Evolutionary conservation across 2,797 vertebrate genomes (phyloP).

Genomic region (Petrocephalus schoutedeni): DNA sequence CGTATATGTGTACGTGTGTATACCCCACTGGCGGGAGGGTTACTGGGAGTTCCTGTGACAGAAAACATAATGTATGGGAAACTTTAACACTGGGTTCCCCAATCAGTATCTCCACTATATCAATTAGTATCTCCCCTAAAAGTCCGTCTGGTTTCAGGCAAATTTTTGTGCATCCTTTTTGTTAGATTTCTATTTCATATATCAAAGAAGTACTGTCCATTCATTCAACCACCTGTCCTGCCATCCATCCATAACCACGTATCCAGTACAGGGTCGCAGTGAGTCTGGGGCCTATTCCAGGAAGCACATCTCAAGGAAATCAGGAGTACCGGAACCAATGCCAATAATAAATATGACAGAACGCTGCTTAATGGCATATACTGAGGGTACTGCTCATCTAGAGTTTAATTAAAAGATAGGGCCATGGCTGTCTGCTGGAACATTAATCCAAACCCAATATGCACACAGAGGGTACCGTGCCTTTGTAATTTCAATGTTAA

Average conservation of each 20-base stretch:
- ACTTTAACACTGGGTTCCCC: background rate
- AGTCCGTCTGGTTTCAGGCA: background rate
- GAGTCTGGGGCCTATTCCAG: background rate
- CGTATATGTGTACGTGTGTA: background rate
- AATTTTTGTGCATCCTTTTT: background rate
- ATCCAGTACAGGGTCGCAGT: background rate
- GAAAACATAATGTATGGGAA: background rate
- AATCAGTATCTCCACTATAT: background rate
- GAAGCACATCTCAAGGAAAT: background rate
- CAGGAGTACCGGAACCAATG: background rate
- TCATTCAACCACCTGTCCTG: background rate
- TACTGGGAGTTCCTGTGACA: background rate
- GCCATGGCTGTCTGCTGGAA: background rate
- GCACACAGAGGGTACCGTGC: background rate
- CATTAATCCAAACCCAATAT: background rate
- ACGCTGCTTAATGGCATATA: background rate
- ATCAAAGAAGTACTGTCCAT: background rate
- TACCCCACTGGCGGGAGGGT: background rate
- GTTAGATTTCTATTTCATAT: background rate
- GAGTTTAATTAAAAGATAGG: constrained; percentile 1
- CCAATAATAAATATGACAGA: background rate
- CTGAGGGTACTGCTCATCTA: background rate
- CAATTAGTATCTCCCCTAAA: background rate
- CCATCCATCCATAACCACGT: background rate
- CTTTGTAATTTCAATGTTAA: constrained; percentile 8